Evolutionary conservation across 2,797 vertebrate genomes (phyloP).

Genomic region (Pelochelys cantorii): DNA sequence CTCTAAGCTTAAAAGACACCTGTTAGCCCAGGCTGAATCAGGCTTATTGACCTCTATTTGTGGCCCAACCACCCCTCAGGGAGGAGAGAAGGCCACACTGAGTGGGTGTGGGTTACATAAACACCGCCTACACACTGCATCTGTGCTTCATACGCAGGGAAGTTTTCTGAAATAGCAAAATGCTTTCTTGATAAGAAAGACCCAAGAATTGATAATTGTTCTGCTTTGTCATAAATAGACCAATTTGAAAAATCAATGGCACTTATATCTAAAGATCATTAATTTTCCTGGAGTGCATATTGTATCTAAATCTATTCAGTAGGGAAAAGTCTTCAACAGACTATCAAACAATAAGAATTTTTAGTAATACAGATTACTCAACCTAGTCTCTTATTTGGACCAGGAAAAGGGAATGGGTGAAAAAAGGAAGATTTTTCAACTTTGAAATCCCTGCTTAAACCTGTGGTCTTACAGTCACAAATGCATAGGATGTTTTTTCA

Average conservation of each 20-base stretch:
- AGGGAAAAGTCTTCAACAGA: background rate
- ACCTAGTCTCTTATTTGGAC: background rate
- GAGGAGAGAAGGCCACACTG: background rate
- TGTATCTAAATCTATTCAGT: background rate
- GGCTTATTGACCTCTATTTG: background rate
- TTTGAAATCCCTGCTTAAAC: background rate
- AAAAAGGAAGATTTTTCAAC: background rate
- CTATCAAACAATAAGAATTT: background rate
- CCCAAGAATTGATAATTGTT: background rate
- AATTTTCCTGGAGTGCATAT: background rate
- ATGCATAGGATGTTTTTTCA: constrained; percentile 27
- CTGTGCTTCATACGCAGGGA: background rate
- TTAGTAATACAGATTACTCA: background rate
- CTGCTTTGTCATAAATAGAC: background rate
- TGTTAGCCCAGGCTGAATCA: background rate
- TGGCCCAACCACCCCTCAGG: background rate
- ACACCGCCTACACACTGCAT: background rate
- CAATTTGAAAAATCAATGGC: background rate
- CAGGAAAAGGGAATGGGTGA: background rate
- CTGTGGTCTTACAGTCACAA: background rate
- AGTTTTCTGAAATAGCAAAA: background rate
- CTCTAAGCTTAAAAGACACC: background rate
- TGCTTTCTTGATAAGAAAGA: background rate
- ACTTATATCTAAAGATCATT: background rate
- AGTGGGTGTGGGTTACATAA: background rate